phyloP scores from a whole-genome alignment of 2,888 invertebrate species.

The Drosophila anomelani region DNA sequence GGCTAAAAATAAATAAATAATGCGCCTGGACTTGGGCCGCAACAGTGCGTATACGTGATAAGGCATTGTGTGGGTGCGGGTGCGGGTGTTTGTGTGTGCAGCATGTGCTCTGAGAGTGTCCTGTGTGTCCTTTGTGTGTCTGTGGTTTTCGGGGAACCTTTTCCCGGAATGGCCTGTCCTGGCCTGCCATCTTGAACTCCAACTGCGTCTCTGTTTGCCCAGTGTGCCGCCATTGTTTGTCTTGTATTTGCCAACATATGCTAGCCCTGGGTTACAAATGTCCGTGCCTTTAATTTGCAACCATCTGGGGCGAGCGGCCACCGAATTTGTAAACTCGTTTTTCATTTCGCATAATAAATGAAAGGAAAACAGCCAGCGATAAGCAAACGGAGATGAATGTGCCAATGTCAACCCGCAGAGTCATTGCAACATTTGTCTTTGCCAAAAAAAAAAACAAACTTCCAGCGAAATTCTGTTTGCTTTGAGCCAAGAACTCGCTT shows the following conservation, averaged over 20 bases:
- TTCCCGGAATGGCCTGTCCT: slow-evolving; percentile 12
- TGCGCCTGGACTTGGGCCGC: slow-evolving; percentile 49
- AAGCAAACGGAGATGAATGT: slow-evolving; percentile 51
- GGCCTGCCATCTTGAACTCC: slow-evolving; percentile 37
- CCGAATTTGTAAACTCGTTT: slow-evolving; percentile 67
- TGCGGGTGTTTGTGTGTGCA: slow-evolving; percentile 3
- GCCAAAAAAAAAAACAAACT: background rate
- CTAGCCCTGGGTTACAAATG: slow-evolving; percentile 75
- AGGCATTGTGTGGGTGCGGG: slow-evolving; percentile 33
- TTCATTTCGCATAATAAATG: slow-evolving; percentile 71
- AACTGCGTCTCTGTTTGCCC: slow-evolving; percentile 51
- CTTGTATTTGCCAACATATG: slow-evolving; percentile 79
- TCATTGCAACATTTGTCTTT: slow-evolving; percentile 39
- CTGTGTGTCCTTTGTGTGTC: slow-evolving; percentile 30
- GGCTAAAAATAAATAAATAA: slow-evolving; percentile 60
- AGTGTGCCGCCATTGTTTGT: slow-evolving; percentile 63
- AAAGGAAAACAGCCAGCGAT: slow-evolving; percentile 62
- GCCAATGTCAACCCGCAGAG: slow-evolving; percentile 34
- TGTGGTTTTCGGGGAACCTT: slow-evolving; percentile 56
- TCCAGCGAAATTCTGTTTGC: slow-evolving; percentile 8
- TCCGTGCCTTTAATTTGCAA: slow-evolving; percentile 60
- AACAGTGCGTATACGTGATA: slow-evolving; percentile 70
- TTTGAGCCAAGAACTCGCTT: background rate
- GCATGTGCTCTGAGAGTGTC: background rate
- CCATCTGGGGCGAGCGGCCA: slow-evolving; percentile 43